Evolutionary conservation across 2,888 invertebrate species (phyloP).

Genomic region (Rhabditoides inermis): DNA sequence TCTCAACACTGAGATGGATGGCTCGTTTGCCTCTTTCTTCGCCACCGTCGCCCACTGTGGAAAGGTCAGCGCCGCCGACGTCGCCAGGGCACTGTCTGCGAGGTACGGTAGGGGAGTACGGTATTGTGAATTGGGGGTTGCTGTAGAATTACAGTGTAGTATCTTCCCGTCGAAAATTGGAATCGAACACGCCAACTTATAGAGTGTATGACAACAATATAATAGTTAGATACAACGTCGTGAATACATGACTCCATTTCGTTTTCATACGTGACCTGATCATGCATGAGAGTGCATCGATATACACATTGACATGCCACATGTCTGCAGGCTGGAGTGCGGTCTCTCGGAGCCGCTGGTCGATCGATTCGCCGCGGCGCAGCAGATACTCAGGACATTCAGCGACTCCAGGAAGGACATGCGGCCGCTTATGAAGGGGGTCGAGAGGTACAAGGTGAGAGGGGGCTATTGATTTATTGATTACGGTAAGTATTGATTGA

Average conservation of each 20-base stretch:
- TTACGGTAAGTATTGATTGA: too few species aligned
- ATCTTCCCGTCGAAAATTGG: too few species aligned
- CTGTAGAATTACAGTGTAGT: too few species aligned
- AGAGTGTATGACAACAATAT: too few species aligned
- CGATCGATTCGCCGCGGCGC: slow-evolving; percentile 8
- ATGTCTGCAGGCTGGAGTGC: slow-evolving; percentile 15
- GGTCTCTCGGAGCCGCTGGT: slow-evolving; percentile 1
- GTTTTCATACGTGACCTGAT: too few species aligned
- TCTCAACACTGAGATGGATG: slow-evolving; percentile 32
- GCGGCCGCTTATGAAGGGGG: slow-evolving; percentile 7
- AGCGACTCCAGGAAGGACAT: slow-evolving; percentile 11
- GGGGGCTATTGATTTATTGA: not conserved
- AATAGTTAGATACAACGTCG: too few species aligned
- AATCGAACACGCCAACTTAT: too few species aligned
- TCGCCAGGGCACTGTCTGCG: slow-evolving; percentile 30
- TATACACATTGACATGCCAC: too few species aligned
- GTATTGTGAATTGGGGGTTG: not conserved
- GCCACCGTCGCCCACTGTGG: slow-evolving; percentile 36
- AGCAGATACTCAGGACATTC: slow-evolving; percentile 5
- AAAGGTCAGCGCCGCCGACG: slow-evolving; percentile 36
- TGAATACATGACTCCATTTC: too few species aligned
- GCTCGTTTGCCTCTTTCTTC: slow-evolving; percentile 38
- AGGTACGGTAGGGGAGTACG: slow-evolving; percentile 1
- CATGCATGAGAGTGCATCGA: too few species aligned
- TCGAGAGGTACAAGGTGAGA: slow-evolving; percentile 9